Conservation (phyloP, 1,140 invertebrate species). For the Drosophila jambulina region DNA sequence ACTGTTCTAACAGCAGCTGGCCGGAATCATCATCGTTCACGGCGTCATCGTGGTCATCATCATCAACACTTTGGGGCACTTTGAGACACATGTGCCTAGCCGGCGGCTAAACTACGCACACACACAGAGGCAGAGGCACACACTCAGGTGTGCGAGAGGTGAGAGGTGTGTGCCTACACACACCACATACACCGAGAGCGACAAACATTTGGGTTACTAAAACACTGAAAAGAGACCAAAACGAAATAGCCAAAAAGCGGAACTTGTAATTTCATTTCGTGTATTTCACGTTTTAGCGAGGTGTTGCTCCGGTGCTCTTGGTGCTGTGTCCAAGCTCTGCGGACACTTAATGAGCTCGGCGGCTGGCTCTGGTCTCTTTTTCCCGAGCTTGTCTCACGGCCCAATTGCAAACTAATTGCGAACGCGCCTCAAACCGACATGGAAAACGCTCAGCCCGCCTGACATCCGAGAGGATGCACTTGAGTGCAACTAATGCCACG, state of each 20-base stretch:
- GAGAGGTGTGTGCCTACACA: not conserved
- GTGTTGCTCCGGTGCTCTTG: conserved; percentile 48
- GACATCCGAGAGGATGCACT: conserved; percentile 66
- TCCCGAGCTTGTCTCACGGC: conserved; percentile 65
- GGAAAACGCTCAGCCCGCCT: conserved; percentile 29
- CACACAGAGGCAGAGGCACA: conserved; percentile 1
- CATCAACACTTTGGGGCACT: conserved; percentile 63
- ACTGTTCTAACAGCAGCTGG: conserved; percentile 41
- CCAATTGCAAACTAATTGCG: conserved; percentile 81
- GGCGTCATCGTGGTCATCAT: conserved; percentile 61
- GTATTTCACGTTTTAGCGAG: conserved; percentile 75
- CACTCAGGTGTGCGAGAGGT: not conserved
- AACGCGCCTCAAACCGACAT: conserved; percentile 56
- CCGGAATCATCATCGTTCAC: conserved; percentile 53
- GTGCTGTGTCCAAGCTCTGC: conserved; percentile 27
- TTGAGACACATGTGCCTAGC: conserved; percentile 79
- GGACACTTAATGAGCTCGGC: conserved; percentile 70
- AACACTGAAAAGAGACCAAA: conserved; percentile 59
- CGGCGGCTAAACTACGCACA: conserved; percentile 52
- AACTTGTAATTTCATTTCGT: conserved; percentile 81
- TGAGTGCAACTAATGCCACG: conserved; percentile 71
- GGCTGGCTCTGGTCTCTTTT: conserved; percentile 37
- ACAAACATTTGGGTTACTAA: conserved; percentile 80
- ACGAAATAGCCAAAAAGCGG: conserved; percentile 67
- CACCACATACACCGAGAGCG: not conserved